Evolutionary conservation across 2,888 invertebrate genomes (phyloP).

Genomic region (Acleris sparsana): DNA sequence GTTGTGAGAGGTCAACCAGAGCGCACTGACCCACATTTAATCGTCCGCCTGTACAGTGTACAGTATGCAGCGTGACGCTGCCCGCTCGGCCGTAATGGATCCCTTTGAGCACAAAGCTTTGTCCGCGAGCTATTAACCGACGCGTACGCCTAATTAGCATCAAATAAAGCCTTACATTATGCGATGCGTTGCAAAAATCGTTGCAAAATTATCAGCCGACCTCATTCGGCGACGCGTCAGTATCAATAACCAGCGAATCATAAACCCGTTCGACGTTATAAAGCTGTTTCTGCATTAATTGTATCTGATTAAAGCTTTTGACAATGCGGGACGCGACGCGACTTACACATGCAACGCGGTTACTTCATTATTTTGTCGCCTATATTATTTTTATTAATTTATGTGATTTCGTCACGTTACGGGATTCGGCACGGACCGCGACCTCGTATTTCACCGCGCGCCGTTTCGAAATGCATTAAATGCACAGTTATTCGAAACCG

Average conservation of each 20-base stretch:
- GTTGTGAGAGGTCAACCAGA: constrained; percentile 1
- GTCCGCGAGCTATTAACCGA: constrained; percentile 61
- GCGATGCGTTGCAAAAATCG: constrained; percentile 53
- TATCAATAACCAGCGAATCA: constrained; percentile 76
- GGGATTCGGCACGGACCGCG: constrained; percentile 74
- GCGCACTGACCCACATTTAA: constrained; percentile 64
- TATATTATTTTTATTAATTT: constrained; percentile 38
- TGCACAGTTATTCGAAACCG: constrained; percentile 64
- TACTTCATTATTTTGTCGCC: constrained; percentile 35
- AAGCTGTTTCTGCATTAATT: constrained; percentile 15
- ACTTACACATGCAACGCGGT: constrained; percentile 18
- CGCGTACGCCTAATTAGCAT: constrained; percentile 63
- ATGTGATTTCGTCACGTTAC: constrained; percentile 73
- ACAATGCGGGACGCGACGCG: constrained; percentile 9
- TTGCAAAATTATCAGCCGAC: constrained; percentile 40
- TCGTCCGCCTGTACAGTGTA: constrained; percentile 45
- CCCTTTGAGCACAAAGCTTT: constrained; percentile 75
- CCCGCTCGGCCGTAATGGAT: constrained; percentile 60
- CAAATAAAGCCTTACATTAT: constrained; percentile 55
- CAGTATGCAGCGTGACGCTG: constrained; percentile 49
- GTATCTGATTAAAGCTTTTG: constrained; percentile 11
- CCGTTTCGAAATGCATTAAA: constrained; percentile 83
- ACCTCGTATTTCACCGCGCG: constrained; percentile 79
- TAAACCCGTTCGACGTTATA: constrained; percentile 73
- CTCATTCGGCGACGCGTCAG: constrained; percentile 48